phyloP scores from a whole-genome alignment of 2,888 invertebrate genomes.

The Portevinia maculata region DNA sequence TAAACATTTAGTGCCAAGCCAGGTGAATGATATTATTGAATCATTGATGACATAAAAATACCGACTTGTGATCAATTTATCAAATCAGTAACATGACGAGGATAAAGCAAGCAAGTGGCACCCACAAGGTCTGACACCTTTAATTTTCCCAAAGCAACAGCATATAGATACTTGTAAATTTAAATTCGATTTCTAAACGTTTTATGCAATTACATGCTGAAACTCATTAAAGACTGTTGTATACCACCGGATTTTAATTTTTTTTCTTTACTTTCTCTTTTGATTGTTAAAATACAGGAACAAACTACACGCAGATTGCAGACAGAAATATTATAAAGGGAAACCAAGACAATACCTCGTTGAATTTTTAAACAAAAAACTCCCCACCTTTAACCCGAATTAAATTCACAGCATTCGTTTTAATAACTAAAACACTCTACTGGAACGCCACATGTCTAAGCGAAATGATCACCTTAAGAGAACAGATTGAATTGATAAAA shows the following conservation, averaged over 20 bases:
- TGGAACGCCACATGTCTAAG: conserved; percentile 6
- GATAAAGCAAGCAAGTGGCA: conserved; percentile 5
- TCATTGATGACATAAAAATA: conserved; percentile 38
- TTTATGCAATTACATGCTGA: conserved; percentile 26
- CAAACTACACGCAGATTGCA: not conserved
- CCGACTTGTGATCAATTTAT: conserved; percentile 37
- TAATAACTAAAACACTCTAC: conserved; percentile 8
- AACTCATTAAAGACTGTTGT: conserved; percentile 26
- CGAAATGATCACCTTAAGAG: conserved; percentile 60
- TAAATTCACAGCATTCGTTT: not conserved
- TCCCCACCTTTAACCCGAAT: not conserved
- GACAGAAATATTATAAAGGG: not conserved
- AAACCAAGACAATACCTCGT: not conserved
- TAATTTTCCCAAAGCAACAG: conserved; percentile 2
- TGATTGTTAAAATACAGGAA: not conserved
- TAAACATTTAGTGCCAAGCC: conserved; percentile 6
- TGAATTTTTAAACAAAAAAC: no score
- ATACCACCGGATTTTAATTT: not conserved
- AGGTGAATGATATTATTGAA: conserved; percentile 47
- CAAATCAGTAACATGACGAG: conserved; percentile 31
- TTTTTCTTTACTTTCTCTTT: not conserved
- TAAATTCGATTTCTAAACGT: conserved; percentile 4
- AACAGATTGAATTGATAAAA: conserved; percentile 11
- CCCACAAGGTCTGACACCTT: conserved; percentile 58
- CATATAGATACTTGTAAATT: conserved; percentile 12